Percentiles rank a stretch among this genome's conserved stretches.
Evolutionary conservation across 1,140 invertebrate species (phyloP).

Genomic region (Leptopilina boulardi): DNA sequence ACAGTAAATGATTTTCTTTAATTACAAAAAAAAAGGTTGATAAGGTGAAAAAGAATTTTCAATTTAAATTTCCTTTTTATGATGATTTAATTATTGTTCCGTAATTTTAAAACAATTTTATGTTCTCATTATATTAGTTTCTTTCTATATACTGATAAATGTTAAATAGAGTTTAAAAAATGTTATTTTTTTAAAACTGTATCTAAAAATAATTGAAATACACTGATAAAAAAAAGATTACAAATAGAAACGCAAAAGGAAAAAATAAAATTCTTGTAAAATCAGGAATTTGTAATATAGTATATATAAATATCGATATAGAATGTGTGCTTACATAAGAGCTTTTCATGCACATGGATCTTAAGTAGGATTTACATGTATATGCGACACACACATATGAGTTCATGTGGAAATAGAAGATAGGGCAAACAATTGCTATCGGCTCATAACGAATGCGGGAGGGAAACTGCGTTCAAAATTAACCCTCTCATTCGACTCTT

Average conservation of each 20-base stretch:
- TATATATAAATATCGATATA: no score
- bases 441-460: constrained; percentile 66
- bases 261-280: no score
- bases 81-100: constrained; percentile 2
- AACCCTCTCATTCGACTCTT: constrained; percentile 40
- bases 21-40: neutral
- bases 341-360: no score
- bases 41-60: neutral
- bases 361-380: constrained; percentile 49
- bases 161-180: no score
- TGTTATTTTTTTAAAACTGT: no score
- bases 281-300: no score
- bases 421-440: constrained; percentile 72
- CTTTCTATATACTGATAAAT: no score
- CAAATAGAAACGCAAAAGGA: no score
- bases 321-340: no score
- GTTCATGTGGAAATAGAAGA: constrained; percentile 68
- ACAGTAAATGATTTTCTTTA: constrained; percentile 31
- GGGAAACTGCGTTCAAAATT: constrained; percentile 58
- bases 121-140: no score
- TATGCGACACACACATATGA: neutral
- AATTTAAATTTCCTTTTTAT: neutral
- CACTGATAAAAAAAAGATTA: no score
- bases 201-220: no score
- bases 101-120: neutral